Base-by-base conservation (phyloP, 2,797 vertebrate species). In the Buphagus erythrorhynchus region DNA sequence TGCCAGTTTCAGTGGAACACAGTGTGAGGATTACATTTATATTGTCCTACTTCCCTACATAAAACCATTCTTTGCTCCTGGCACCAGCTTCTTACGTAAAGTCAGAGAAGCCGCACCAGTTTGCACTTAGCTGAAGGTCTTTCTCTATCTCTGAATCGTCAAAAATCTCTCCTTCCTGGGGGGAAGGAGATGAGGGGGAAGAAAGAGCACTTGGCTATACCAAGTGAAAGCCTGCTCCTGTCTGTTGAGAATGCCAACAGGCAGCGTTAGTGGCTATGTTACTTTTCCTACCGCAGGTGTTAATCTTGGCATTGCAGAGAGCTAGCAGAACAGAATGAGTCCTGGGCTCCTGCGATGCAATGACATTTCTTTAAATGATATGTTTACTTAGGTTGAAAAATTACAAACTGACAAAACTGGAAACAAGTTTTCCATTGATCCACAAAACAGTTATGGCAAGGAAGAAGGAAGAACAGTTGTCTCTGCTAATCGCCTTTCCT, bases 381-480 rank as follows among this genome's bases (percentile, higher is more conserved):
- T 95, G 54, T 96, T 96, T 95, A 86, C 43, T 86, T 86, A 91
- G 43, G 58, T n/a, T 63, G 57, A 80, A 74, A 88, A 96, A 94
- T 73, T 71, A 89, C 87, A 92, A 86, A 95, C 46, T 88, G 87
- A 52, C 86, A 94, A 85, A 92, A 48, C 55, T 86, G 83, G 90
- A 80, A 95, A 75, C 54, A 91, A 68, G 17, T 83, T 94, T 86
- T 82, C 49, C 79, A 74, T 90, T 91, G 65, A 93, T 89, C 51
- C 63, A 57, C 31, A 25, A 66, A 91, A 66, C 62, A 86, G 65
- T 66, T 92, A 38, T 15, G 78, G 75, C 59, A 81, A 71, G 48
- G n/a, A 89, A 49, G 25, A 62, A 71, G 88, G 73, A 78, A 78
- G 31, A 87, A 36, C 35, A 79, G 42, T 72, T 5, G 28, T 81